Base-by-base conservation (phyloP, 2,797 vertebrate species). In the Myotis vivesi region DNA sequence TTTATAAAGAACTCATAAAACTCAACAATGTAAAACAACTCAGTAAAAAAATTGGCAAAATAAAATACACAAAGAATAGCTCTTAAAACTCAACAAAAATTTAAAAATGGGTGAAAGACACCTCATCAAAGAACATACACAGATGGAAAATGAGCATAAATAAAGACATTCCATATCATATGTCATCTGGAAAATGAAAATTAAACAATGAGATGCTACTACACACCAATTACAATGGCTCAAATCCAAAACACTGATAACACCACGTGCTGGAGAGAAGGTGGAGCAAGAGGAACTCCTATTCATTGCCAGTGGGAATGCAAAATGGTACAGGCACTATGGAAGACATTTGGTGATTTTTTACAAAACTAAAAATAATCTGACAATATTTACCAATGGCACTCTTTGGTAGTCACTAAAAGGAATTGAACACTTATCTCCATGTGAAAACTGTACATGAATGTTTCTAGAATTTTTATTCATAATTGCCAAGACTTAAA, bases 1-100 rank as follows among this genome's bases (percentile, higher is more conserved):
- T 94, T 87, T 71, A 77, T 33, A 64, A 89, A 92, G 76, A 82
- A 46, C 28, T 77, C 46, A 66, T 71, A 92, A 86, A 95, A 69
- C 28, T 64, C 59, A 96, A 73, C 4, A 38, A 80, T 25, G 94
- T 59, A 62, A 95, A 72, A 62, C 11, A 83, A 71, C 13, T 22
- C 57, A 89, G 76, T 89, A 66, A 55, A 93, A 71, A 87, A 41
- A 0, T 53, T 15, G 46, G 53, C 22, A 73, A 87, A 81, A 81
- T 30, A 33, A 87, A 30, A 64, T 12, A 81, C 15, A 81, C 28
- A 72, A 81, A 73, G 38, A 69, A 49, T n/a, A 51, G 75, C 20
- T 88, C 36, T 66, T 88, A 88, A 73, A 73, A 66, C 3, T 23
- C 49, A 87, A 46, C 30, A 81, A 33, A 22, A 73, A 73, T 17